These are phyloP conservation scores for Delichon dasypus DNA, from an alignment of 2,797 vertebrate species.

Conservation along the genomic window DNA sequence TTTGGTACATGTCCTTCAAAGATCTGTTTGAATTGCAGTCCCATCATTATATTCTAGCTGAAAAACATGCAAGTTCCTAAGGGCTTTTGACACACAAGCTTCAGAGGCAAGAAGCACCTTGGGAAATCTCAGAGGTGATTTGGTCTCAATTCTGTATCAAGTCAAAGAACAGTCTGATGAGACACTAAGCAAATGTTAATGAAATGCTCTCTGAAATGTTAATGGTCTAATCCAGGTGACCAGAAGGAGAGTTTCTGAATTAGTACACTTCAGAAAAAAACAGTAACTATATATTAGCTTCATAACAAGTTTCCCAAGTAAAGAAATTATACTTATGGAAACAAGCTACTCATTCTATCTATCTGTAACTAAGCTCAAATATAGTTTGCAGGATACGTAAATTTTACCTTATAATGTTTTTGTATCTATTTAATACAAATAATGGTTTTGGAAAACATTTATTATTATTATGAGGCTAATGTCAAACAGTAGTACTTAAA, in stretches of 20 bases:
- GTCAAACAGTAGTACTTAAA: neutral
- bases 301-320: neutral
- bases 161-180: conserved; percentile 43
- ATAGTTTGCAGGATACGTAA: neutral
- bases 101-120: conserved; percentile 39
- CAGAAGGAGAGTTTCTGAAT: conserved; percentile 5
- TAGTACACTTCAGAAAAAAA: conserved; percentile 20
- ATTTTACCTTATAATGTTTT: neutral
- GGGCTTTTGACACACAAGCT: conserved; percentile 29
- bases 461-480: neutral
- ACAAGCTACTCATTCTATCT: neutral
- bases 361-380: neutral
- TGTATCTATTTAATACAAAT: neutral
- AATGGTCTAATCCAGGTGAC: conserved; percentile 40
- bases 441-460: neutral
- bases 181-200: conserved; percentile 52
- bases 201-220: conserved; percentile 53
- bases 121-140: conserved; percentile 47
- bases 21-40: neutral
- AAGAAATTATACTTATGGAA: neutral
- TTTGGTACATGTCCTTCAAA: conserved; percentile 17
- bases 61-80: neutral
- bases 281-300: neutral
- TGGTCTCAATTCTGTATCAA: conserved; percentile 10
- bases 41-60: conserved; percentile 22